A percentile compares a stretch with the other conserved stretches of the same genome.
Conservation (phyloP, 2,888 invertebrate genomes). For the Alentia gelatinosa region DNA sequence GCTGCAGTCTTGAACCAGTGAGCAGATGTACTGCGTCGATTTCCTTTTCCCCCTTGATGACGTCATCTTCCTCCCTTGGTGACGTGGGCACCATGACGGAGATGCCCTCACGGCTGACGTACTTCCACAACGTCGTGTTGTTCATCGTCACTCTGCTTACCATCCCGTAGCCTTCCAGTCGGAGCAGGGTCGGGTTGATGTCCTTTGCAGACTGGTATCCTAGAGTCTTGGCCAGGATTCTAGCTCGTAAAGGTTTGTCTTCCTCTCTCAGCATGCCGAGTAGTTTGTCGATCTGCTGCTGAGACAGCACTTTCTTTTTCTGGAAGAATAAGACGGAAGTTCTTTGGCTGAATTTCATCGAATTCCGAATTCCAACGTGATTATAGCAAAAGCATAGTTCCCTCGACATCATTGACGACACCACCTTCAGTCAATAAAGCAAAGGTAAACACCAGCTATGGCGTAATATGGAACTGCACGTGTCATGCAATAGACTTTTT, state of each 20-base stretch:
- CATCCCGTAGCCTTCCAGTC: conserved; percentile 27
- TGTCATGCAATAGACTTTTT: no score
- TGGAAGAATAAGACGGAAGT: background rate
- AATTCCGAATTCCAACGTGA: no score
- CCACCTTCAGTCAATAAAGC: no score
- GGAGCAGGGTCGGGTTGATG: conserved; percentile 44
- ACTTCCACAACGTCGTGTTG: conserved; percentile 45
- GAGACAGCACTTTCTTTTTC: conserved; percentile 45
- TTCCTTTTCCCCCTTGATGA: background rate
- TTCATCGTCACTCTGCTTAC: conserved; percentile 35
- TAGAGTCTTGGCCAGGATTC: conserved; percentile 33
- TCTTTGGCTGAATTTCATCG: no score
- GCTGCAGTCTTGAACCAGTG: background rate
- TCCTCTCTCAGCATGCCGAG: conserved; percentile 37
- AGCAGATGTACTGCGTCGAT: background rate
- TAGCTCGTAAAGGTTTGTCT: conserved; percentile 36
- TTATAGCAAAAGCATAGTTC: no score
- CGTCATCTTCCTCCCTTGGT: background rate
- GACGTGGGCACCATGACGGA: background rate
- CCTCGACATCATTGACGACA: no score
- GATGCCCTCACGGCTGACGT: background rate
- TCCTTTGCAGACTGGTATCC: conserved; percentile 37
- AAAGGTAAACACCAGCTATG: no score
- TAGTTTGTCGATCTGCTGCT: conserved; percentile 44
- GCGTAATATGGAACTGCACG: no score